Base-by-base conservation (phyloP, 2,113 vertebrate species). In the Mus pahari region DNA sequence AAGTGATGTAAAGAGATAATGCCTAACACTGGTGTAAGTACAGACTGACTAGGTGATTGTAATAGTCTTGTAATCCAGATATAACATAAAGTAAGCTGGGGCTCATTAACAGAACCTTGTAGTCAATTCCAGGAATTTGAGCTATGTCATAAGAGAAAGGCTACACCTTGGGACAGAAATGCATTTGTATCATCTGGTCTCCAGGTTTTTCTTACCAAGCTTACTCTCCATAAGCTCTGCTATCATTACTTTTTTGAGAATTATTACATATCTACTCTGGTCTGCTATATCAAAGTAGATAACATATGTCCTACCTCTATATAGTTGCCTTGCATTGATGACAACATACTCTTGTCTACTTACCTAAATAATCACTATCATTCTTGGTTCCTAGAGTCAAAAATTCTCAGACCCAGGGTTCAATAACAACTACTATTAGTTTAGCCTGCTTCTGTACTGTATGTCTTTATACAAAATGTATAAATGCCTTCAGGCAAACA, bases 171-270 rank as follows among this genome's bases (percentile, higher is more conserved):
- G 4, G 17, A 42, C 7, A 22, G 36, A 9, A 74, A 33, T 16
- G 33, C 39, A 13, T 4, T 36, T 2, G 12, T 6, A 4, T 7
- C 42, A 3, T 20, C 0, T 0, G 4, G 1, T 78, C 48, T 60
- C 28, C 9, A 22, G 31, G 16, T 6, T 1, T 19, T 1, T 16
- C 28, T 45, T 50, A 5, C 86, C 39, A 50, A 62, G 19, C 45
- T 55, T 45, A 2, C 17, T 42, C 22, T 24, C 42, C 5, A 1
- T 1, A 5, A 6, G 6, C 3, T 55, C 55, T 3, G 0, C 7
- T 2, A 66, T 74, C 2, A 0, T 19, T 11, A 8, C 4, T 89
- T 64, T 5, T 31, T 31, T 45, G 1, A 28, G 1, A 17, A 42
- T 70, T n/a, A 58, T 55, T 33, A 9, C n/a, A 39, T 82, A 58